Evolutionary conservation across 1,140 invertebrate species (phyloP).

Genomic region (Magallana gigas): DNA sequence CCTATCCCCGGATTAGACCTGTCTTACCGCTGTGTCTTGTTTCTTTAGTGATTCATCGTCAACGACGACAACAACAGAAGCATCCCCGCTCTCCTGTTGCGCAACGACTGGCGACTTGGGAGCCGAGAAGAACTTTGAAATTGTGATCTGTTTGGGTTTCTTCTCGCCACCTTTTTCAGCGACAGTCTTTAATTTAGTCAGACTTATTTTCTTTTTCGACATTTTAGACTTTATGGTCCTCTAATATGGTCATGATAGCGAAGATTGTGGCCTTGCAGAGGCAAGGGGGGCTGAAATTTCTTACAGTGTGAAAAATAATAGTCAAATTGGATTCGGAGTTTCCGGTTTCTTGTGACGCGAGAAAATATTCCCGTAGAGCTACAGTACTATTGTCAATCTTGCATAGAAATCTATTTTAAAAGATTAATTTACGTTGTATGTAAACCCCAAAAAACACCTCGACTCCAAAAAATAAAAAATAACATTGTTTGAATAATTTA

Average conservation of each 20-base stretch:
- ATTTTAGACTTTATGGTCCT: neutral
- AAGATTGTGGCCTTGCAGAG: too few species aligned
- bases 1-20: too few species aligned
- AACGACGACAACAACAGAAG: neutral
- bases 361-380: too few species aligned
- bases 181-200: conserved; percentile 2
- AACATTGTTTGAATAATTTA: too few species aligned
- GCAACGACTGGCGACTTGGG: neutral
- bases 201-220: conserved; percentile 23
- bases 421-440: too few species aligned
- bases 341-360: neutral
- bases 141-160: neutral
- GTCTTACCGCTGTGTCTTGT: neutral
- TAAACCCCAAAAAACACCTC: too few species aligned
- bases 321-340: neutral
- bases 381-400: too few species aligned
- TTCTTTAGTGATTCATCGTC: neutral
- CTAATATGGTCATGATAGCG: too few species aligned
- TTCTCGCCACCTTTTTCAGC: neutral
- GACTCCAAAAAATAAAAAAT: too few species aligned
- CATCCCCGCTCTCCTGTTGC: neutral
- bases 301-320: neutral
- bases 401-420: too few species aligned
- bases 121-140: conserved; percentile 14
- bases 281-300: too few species aligned